Evolutionary conservation across 2,888 invertebrate genomes (phyloP).

Genomic region (Synergus gifuensis): DNA sequence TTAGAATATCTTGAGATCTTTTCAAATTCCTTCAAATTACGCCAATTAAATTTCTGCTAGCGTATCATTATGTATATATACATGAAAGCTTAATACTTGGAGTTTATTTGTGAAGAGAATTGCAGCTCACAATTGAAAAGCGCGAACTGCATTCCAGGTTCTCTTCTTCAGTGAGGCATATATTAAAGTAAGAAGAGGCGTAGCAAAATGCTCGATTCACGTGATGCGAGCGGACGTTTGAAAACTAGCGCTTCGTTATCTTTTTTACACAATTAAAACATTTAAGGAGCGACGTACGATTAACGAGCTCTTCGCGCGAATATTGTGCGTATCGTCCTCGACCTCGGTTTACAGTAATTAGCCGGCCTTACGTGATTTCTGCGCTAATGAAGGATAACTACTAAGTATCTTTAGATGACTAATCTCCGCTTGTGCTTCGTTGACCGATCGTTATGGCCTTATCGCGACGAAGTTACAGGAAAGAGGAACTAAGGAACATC

Average conservation of each 20-base stretch:
- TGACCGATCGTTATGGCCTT: slow-evolving; percentile 72
- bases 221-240: slow-evolving; percentile 42
- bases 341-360: slow-evolving; percentile 64
- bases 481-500: slow-evolving; percentile 44
- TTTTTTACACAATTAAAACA: slow-evolving; percentile 55
- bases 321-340: slow-evolving; percentile 47
- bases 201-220: slow-evolving; percentile 36
- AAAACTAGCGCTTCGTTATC: slow-evolving; percentile 47
- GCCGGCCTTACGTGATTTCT: slow-evolving; percentile 63
- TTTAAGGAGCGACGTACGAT: slow-evolving; percentile 52
- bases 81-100: slow-evolving; percentile 33
- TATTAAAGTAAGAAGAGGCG: slow-evolving; percentile 38
- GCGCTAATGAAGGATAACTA: slow-evolving; percentile 68
- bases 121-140: slow-evolving; percentile 31
- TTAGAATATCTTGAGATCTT: too few relatives aligned
- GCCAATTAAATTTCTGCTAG: too few relatives aligned
- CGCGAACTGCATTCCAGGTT: slow-evolving; percentile 29
- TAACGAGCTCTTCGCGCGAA: slow-evolving; percentile 45
- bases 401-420: slow-evolving; percentile 65
- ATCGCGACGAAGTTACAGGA: slow-evolving; percentile 61
- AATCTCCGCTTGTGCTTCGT: slow-evolving; percentile 66
- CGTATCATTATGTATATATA: neutral
- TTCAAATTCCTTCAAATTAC: too few relatives aligned
- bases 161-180: slow-evolving; percentile 31
- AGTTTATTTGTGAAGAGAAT: slow-evolving; percentile 14